Evolutionary conservation across 2,888 invertebrate genomes (phyloP).

Genomic region (Plebejus argus): DNA sequence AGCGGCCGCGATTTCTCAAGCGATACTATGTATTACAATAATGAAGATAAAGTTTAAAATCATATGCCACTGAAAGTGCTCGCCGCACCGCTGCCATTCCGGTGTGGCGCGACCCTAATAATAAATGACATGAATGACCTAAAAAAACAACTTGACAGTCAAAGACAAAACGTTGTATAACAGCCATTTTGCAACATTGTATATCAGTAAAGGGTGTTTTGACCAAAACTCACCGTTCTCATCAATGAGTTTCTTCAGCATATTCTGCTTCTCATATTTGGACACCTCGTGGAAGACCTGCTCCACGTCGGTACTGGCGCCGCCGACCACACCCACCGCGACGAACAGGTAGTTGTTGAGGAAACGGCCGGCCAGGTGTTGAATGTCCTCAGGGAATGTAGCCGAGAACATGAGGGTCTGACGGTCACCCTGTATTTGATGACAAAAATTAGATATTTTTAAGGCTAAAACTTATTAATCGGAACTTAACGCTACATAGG

Average conservation of each 20-base stretch:
- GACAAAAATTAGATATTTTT: background rate
- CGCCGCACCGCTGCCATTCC: no score
- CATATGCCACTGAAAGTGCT: no score
- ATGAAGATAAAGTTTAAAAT: no score
- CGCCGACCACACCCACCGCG: conserved; percentile 94
- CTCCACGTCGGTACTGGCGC: conserved; percentile 94
- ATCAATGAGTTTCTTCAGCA: conserved; percentile 85
- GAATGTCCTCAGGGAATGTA: conserved; percentile 99
- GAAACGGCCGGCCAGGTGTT: conserved; percentile 89
- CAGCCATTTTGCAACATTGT: no score
- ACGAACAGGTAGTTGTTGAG: conserved; percentile 91
- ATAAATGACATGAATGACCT: no score
- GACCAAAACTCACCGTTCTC: conserved; percentile 68
- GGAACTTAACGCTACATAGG: no score
- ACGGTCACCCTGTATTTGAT: conserved; percentile 82
- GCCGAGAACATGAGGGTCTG: conserved; percentile 99
- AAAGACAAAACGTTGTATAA: no score
- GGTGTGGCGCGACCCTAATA: no score
- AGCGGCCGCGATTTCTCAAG: no score
- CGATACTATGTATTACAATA: no score
- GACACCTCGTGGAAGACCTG: conserved; percentile 87
- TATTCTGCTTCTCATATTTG: conserved; percentile 87
- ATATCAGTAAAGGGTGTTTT: no score
- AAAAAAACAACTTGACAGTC: no score
- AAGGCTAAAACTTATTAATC: background rate